These are phyloP conservation scores for Taxidea taxus DNA, from an alignment of 2,113 vertebrate species.

Conservation along the genomic window DNA sequence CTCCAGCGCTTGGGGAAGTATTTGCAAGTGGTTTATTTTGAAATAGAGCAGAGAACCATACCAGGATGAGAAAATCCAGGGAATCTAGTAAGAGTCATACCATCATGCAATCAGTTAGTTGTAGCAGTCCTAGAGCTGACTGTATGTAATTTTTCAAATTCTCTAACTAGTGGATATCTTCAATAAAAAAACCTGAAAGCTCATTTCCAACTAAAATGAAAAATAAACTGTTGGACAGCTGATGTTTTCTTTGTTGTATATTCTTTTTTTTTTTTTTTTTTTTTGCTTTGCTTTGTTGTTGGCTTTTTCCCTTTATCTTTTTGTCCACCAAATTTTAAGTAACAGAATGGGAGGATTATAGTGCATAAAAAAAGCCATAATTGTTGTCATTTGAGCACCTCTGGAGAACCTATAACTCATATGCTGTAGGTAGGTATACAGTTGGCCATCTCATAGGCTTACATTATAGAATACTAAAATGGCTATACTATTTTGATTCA, in stretches of 20 bases:
- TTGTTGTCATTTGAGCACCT: neutral
- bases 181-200: constrained; percentile 48
- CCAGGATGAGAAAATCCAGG: constrained; percentile 13
- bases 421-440: neutral
- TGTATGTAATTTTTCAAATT: constrained; percentile 23
- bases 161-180: constrained; percentile 24
- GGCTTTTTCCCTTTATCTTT: neutral
- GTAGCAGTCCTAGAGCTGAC: neutral
- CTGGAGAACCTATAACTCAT: neutral
- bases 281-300: neutral
- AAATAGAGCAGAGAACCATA: constrained; percentile 44
- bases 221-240: neutral
- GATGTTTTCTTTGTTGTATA: neutral
- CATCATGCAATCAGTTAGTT: neutral
- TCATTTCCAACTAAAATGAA: neutral
- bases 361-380: neutral
- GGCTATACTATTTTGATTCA: neutral
- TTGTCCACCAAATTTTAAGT: neutral
- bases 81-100: neutral
- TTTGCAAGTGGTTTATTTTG: constrained; percentile 61
- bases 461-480: neutral
- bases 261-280: neutral
- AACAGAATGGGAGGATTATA: neutral
- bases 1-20: constrained; percentile 36
- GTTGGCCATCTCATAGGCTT: neutral